A percentile compares a stretch with the other conserved stretches of the same genome.
Conservation (phyloP, 2,113 vertebrate genomes). For the Scopus umbretta region DNA sequence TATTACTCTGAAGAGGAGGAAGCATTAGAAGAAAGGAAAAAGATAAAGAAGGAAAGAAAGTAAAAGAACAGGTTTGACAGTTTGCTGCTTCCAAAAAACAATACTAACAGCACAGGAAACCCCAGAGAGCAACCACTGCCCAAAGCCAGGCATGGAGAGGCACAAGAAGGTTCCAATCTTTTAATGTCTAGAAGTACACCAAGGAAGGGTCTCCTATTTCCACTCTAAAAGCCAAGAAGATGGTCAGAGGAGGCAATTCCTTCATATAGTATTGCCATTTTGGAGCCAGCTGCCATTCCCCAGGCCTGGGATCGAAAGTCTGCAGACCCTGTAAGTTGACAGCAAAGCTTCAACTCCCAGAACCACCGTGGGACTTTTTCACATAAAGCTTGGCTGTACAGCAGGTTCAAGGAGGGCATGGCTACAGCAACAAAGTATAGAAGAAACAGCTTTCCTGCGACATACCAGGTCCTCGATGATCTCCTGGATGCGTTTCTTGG, state of each 20-base stretch:
- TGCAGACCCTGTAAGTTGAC: background rate
- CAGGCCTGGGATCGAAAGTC: background rate
- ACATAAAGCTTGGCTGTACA: background rate
- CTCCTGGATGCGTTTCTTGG: conserved; percentile 95
- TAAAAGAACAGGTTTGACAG: background rate
- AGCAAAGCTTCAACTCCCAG: background rate
- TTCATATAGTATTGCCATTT: background rate
- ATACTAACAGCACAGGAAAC: background rate
- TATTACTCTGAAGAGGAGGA: background rate
- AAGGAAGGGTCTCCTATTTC: background rate
- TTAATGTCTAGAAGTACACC: background rate
- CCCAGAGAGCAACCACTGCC: background rate
- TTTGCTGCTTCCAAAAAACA: background rate
- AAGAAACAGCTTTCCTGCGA: background rate
- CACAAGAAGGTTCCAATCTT: background rate
- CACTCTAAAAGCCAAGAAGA: background rate
- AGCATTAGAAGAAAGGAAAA: background rate
- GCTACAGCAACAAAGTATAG: background rate
- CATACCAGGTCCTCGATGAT: conserved; percentile 92
- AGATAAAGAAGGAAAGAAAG: background rate
- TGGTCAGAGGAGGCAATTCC: background rate
- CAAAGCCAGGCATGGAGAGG: background rate
- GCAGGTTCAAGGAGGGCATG: background rate
- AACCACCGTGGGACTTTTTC: background rate
- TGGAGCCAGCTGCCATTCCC: background rate